These are phyloP conservation scores for Caenorhabditis briggsae DNA, from an alignment of 1,140 invertebrate genomes.

Conservation along the genomic window DNA sequence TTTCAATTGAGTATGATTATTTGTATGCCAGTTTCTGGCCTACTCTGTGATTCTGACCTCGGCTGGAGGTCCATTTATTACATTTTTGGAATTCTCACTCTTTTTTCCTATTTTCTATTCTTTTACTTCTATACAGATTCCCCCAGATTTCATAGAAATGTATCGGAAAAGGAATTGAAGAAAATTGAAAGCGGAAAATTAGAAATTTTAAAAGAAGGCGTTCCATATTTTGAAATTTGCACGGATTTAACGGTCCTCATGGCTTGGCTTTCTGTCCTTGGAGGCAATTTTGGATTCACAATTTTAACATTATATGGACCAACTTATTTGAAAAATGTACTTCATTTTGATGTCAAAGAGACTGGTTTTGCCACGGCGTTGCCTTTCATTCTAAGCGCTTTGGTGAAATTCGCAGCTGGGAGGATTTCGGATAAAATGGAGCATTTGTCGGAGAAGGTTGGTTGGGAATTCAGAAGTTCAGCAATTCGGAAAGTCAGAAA, in stretches of 20 bases:
- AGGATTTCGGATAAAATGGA: constrained; percentile 2
- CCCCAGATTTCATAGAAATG: not conserved
- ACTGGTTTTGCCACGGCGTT: not conserved
- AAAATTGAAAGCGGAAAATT: not conserved
- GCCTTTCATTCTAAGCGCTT: not conserved
- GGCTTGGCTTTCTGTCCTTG: not conserved
- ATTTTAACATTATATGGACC: constrained; percentile 23
- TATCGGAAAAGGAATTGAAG: constrained; percentile 6
- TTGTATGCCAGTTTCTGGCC: constrained; percentile 15
- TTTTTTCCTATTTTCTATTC: not conserved
- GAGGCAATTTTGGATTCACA: constrained; percentile 17
- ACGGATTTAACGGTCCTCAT: not conserved
- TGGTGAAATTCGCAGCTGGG: not conserved
- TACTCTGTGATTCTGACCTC: not conserved
- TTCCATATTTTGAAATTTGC: constrained; percentile 18
- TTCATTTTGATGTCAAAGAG: not conserved
- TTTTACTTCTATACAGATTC: constrained; percentile 1
- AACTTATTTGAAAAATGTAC: constrained; percentile 32
- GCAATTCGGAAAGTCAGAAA: too few relatives aligned
- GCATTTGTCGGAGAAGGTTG: constrained; percentile 6
- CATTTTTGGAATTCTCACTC: not conserved
- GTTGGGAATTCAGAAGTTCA: too few relatives aligned
- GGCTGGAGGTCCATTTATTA: constrained; percentile 33
- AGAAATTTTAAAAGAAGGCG: not conserved
- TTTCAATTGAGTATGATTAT: constrained; percentile 30